Base-by-base conservation (phyloP, 2,797 vertebrate genomes). In the Pachyuromys duprasi region DNA sequence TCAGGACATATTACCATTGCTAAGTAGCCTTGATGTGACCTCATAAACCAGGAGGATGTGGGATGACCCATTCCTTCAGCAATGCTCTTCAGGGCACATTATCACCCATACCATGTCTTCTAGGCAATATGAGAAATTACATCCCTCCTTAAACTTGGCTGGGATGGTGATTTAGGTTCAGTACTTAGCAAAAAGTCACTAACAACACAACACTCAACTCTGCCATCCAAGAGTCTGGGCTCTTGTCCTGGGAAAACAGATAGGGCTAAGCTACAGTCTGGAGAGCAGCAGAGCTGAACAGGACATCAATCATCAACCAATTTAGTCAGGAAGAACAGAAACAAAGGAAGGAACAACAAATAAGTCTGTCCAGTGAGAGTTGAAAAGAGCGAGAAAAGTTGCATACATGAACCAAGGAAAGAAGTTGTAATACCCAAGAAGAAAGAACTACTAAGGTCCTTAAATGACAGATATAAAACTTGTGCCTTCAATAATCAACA, bases 241-340 rank as follows among this genome's bases (percentile, higher is more conserved):
- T 14, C 3, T 86, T 28, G 49, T 8, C 0, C 45, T 33, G 4
- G 26, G 22, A 28, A 69, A 78, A 13, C 3, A 62, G 45, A 67
- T 0, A 6, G 0, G 42, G 8, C 5, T 2, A 42, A 39, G 31
- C 4, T 3, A 8, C 65, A 87, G 22, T 5, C 24, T 22, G 3
- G 8, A 33, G 45, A 31, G 5, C 5, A 75, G 11, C 1, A 55
- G 6, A 83, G 31, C 31, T 8, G 28, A 5, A 18, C 75, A n/a
- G 1, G n/a, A 31, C 31, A 57, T 33, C 12, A 22, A 26, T 45
- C n/a, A 5, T 42, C 45, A 11, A 14, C 24, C 49, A 49, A 42
- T 24, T 28, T 5, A 17, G 22, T 62, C 78, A 70, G 65, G 80
- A 57, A n/a, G 45, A 65, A 62, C 31, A 55, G 57, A 72, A 75